These are phyloP conservation scores for Semnornis frantzii DNA, from an alignment of 2,113 vertebrate species.

Conservation along the genomic window DNA sequence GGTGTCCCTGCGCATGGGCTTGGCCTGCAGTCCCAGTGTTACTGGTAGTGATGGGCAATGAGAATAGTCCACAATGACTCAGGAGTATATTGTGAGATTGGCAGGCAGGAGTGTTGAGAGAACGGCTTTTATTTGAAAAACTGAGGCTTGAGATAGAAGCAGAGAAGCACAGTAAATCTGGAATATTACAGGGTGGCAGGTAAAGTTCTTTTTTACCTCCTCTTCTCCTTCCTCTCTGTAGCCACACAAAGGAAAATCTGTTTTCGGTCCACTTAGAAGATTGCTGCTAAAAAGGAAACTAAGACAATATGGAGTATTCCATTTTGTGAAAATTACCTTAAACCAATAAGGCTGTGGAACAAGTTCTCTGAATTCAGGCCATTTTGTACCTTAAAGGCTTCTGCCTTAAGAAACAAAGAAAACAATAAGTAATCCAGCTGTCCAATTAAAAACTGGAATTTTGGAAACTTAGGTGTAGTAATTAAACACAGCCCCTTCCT, in stretches of 20 bases:
- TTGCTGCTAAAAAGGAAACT: background rate
- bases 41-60: background rate
- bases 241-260: background rate
- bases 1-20: background rate
- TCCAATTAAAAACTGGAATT: conserved; percentile 24
- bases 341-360: rapidly evolving
- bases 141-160: background rate
- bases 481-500: conserved; percentile 20
- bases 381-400: conserved; percentile 15
- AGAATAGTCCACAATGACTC: background rate
- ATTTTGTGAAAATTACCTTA: background rate
- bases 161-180: background rate
- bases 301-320: background rate
- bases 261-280: background rate
- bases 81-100: background rate
- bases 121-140: background rate
- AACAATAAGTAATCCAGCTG: background rate
- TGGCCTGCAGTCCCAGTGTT: rapidly evolving
- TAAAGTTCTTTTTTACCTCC: background rate
- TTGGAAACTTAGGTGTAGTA: background rate
- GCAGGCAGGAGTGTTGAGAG: background rate
- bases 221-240: background rate
- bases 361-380: conserved; percentile 11
- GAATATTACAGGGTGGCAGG: background rate
- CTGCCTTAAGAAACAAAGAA: background rate